Evolutionary conservation across 1,140 invertebrate genomes (phyloP).

Genomic region (Penaeus indicus): DNA sequence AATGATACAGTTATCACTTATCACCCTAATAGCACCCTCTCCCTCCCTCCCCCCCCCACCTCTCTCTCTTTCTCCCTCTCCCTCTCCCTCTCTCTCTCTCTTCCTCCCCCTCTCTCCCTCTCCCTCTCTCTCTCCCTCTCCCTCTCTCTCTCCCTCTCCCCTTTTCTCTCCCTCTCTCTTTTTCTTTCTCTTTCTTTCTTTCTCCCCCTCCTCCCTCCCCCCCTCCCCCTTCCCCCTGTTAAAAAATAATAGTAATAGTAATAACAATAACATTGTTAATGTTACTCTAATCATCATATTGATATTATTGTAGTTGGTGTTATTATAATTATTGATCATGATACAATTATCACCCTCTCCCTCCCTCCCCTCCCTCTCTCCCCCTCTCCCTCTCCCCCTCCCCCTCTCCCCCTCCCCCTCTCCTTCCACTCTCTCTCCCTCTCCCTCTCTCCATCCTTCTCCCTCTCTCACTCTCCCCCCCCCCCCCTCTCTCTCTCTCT

Average conservation of each 20-base stretch:
- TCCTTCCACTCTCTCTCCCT: neutral
- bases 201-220: neutral
- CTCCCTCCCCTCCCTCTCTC: conserved; percentile 1
- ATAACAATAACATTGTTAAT: too few species aligned
- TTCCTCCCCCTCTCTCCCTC: neutral
- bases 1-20: neutral
- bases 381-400: too few species aligned
- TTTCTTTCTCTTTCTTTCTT: conserved; percentile 1
- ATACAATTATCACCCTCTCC: too few species aligned
- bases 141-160: conserved; percentile 3
- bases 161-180: too few species aligned
- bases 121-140: neutral
- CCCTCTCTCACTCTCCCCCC: neutral
- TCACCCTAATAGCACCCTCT: neutral
- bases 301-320: too few species aligned
- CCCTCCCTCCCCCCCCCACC: neutral
- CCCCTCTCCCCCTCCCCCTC: neutral
- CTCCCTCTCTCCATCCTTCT: conserved; percentile 3
- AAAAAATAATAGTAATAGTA: too few species aligned
- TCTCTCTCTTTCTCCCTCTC: neutral
- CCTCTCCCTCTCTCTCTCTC: neutral
- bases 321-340: too few species aligned
- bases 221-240: neutral
- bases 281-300: too few species aligned
- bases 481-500: neutral